Percentiles rank a stretch among this genome's conserved stretches.
phyloP scores from a whole-genome alignment of 2,113 vertebrate genomes.

The Fukomys damarensis region DNA sequence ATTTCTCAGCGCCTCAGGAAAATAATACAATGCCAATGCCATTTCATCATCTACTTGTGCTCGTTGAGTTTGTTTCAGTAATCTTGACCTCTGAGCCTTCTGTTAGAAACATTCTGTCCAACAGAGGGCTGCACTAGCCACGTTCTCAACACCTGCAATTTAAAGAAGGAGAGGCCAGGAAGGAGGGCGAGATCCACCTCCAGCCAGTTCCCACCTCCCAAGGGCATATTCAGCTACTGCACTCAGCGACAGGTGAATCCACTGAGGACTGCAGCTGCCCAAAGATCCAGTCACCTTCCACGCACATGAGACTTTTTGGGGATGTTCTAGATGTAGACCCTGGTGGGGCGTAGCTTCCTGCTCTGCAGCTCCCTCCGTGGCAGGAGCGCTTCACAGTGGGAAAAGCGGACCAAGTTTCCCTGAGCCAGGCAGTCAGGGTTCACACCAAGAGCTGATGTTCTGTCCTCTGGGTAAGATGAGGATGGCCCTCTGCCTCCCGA shows the following conservation, averaged over 20 bases:
- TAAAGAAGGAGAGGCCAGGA: neutral
- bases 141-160: neutral
- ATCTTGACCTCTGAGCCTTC: neutral
- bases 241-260: neutral
- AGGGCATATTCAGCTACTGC: neutral
- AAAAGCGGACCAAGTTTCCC: accelerated
- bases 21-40: accelerated
- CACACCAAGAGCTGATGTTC: accelerated
- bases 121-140: too few species aligned
- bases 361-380: neutral
- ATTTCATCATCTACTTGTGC: neutral
- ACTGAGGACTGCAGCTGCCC: neutral
- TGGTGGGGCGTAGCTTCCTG: neutral
- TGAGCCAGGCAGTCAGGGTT: accelerated
- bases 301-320: neutral
- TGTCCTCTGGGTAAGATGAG: accelerated
- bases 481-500: accelerated
- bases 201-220: neutral
- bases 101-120: accelerated
- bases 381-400: accelerated
- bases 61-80: accelerated
- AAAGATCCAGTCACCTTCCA: neutral
- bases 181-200: neutral
- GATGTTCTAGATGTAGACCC: neutral
- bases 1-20: accelerated